These are phyloP conservation scores for Gastracanthus pulcherrimus DNA, from an alignment of 2,888 invertebrate species.

Conservation along the genomic window DNA sequence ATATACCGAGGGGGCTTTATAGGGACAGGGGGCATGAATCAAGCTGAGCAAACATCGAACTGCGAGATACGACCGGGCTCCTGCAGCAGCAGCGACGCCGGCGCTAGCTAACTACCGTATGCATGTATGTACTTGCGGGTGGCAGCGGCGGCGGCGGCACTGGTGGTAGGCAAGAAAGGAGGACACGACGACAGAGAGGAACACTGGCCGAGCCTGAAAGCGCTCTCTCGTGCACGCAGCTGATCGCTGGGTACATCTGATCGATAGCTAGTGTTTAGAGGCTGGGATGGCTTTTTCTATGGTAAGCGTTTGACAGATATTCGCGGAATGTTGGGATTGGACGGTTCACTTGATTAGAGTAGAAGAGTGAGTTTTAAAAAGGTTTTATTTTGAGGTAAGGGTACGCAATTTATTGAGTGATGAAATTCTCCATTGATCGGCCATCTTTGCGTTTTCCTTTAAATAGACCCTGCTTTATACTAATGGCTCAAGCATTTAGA, in stretches of 20 bases:
- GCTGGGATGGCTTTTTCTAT: too few species aligned
- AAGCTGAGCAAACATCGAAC: slow-evolving; percentile 77
- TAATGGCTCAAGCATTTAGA: too few species aligned
- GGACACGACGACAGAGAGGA: not conserved
- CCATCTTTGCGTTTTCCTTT: too few species aligned
- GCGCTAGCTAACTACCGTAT: slow-evolving; percentile 65
- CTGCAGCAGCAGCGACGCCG: slow-evolving; percentile 31
- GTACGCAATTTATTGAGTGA: too few species aligned
- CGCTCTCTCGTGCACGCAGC: not conserved
- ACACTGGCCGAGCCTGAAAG: not conserved
- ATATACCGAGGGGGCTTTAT: slow-evolving; percentile 30
- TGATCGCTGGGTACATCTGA: not conserved
- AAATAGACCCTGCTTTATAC: too few species aligned
- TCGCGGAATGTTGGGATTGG: too few species aligned
- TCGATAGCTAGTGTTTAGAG: too few species aligned
- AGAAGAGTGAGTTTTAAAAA: too few species aligned
- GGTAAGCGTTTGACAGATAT: too few species aligned
- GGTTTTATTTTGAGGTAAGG: too few species aligned
- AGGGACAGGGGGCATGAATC: slow-evolving; percentile 72
- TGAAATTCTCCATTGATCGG: too few species aligned
- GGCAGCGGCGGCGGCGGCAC: not conserved
- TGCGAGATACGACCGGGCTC: slow-evolving; percentile 71
- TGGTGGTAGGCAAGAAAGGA: slow-evolving; percentile 27
- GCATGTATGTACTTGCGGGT: slow-evolving; percentile 52
- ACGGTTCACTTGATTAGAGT: too few species aligned